These are phyloP conservation scores for Ploceus nigricollis DNA, from an alignment of 2,113 vertebrate genomes.

Conservation along the genomic window DNA sequence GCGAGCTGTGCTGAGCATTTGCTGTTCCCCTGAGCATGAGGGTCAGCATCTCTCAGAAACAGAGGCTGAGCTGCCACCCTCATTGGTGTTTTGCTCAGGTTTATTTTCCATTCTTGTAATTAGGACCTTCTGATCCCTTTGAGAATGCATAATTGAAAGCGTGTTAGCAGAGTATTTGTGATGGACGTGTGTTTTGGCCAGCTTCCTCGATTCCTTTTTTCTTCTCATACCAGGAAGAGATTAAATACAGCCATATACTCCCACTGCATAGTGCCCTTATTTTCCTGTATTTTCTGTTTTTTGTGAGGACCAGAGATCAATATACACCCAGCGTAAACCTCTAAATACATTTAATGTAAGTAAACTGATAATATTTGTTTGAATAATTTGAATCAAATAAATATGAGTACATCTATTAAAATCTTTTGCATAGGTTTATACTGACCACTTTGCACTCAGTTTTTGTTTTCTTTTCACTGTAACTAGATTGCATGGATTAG, in stretches of 20 bases:
- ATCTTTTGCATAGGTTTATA: not conserved
- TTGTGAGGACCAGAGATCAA: not conserved
- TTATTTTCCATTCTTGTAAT: conserved; percentile 5
- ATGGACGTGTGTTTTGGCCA: not conserved
- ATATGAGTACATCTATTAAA: not conserved
- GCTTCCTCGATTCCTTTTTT: not conserved
- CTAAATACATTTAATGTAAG: not conserved
- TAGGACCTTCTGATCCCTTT: conserved; percentile 6
- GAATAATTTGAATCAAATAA: not conserved
- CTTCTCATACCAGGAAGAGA: not conserved
- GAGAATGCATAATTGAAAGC: not conserved
- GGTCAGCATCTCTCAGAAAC: not conserved
- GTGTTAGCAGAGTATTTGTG: not conserved
- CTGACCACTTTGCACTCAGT: not conserved
- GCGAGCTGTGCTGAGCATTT: not conserved
- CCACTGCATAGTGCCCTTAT: not conserved
- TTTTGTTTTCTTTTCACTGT: not conserved
- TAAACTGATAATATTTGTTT: not conserved
- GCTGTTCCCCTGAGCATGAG: not conserved
- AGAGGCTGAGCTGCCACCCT: not conserved
- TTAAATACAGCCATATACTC: not conserved
- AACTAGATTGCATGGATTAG: conserved; percentile 11
- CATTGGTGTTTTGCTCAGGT: conserved; percentile 25
- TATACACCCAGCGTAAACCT: not conserved
- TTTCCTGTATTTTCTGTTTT: not conserved